Base-by-base conservation (phyloP, 2,797 vertebrate species). In the Champsocephalus esox region DNA sequence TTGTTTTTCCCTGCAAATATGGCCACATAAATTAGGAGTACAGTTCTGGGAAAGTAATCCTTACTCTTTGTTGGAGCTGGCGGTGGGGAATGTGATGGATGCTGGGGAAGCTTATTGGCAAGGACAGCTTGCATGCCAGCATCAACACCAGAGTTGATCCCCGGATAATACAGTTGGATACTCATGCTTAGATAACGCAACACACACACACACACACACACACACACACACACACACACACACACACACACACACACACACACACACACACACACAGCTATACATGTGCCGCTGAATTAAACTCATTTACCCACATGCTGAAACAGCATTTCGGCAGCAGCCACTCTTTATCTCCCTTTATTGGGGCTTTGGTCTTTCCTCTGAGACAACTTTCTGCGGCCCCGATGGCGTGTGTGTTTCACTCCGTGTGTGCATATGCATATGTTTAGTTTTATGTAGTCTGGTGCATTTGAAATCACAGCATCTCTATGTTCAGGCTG, bases 131-230 rank as follows among this genome's bases (percentile, higher is more conserved):
- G 74, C 83, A 78, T 84, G 83, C 87, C 89, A 87, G 70, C 79
- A 79, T 79, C 81, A 82, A 88, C 84, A 86, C 82, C 68, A 38
- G 43, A 34, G 75, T 57, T 90, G 82, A 92, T 90, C 89, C 88
- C 64, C 0, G 77, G 82, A 87, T 91, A 85, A 89, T 77, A 66
- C 54, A 19, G 56, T 60, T 81, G 63, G 66, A 83, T 73, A 51
- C 62, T 74, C 66, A 41, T 67, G 75, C 62, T 74, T 77, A 56
- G 67, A 83, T 75, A 59, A 69, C 75, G 62, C 56, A 55, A 66
- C 59, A 75, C 67, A 28, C 57, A 66, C 62, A 75, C 67, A 28
- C 57, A 66, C 62, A 38, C 34, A 66, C 59, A 75, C 67, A 21
- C 54, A 66, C 65, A 28, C 34, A 56, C 57, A 66, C 62, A 28